These are phyloP conservation scores for Xestoiulus laeticollis DNA, from an alignment of 2,888 invertebrate genomes.

Conservation along the genomic window DNA sequence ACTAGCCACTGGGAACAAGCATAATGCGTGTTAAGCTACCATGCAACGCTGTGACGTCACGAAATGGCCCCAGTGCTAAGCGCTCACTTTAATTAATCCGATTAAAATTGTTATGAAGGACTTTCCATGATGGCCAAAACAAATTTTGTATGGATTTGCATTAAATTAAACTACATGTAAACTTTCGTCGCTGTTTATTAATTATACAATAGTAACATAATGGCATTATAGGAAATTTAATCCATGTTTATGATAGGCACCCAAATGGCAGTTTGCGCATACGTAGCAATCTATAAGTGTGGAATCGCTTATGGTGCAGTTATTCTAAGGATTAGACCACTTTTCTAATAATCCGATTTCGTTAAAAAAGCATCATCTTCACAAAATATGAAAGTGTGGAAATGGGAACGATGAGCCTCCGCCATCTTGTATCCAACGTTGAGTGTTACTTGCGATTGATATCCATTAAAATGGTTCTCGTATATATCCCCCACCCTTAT, in stretches of 20 bases:
- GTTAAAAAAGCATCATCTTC: neutral
- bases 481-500: neutral
- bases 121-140: too few relatives aligned
- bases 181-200: too few relatives aligned
- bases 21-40: neutral
- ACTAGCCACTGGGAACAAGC: neutral
- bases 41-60: neutral
- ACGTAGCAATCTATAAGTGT: neutral
- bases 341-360: neutral
- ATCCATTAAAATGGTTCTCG: neutral
- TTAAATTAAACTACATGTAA: too few relatives aligned
- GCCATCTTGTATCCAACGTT: neutral
- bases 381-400: neutral
- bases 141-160: too few relatives aligned
- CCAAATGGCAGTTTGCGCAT: too few relatives aligned
- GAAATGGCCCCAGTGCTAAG: neutral
- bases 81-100: neutral
- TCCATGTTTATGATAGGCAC: too few relatives aligned
- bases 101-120: too few relatives aligned
- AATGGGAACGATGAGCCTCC: neutral
- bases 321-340: neutral
- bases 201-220: too few relatives aligned
- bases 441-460: neutral
- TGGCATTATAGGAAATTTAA: too few relatives aligned
- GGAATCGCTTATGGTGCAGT: neutral